Conservation (phyloP, 2,797 vertebrate species). For the Alosa sapidissima region DNA sequence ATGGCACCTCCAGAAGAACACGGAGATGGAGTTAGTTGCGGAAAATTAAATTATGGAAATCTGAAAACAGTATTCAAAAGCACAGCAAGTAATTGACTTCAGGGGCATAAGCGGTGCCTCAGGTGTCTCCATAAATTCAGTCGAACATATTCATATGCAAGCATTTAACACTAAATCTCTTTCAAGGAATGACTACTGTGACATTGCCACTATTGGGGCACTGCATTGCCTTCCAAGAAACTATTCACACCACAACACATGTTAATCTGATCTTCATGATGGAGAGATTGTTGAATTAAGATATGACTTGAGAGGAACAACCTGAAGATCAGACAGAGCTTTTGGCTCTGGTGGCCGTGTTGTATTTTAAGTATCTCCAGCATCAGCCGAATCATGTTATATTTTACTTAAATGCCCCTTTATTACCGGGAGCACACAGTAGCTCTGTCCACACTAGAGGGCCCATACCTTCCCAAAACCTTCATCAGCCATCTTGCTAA, state of each 20-base stretch:
- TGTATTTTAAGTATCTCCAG: background rate
- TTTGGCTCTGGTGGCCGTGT: background rate
- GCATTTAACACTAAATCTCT: slow-evolving; percentile 3
- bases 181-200: background rate
- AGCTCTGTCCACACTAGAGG: background rate
- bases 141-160: background rate
- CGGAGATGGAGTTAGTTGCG: background rate
- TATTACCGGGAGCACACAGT: background rate
- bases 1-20: background rate
- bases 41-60: slow-evolving; percentile 12
- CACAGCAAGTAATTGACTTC: slow-evolving; percentile 19
- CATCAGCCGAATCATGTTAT: background rate
- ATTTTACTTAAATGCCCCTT: background rate
- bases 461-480: background rate
- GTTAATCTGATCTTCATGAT: background rate
- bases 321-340: background rate
- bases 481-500: background rate
- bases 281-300: background rate
- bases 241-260: background rate
- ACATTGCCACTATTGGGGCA: background rate
- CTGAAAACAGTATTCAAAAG: background rate
- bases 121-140: background rate
- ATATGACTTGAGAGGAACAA: background rate
- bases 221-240: background rate
- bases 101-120: background rate